Conservation (phyloP, 2,797 vertebrate genomes). For the Eutrigla gurnardus region DNA sequence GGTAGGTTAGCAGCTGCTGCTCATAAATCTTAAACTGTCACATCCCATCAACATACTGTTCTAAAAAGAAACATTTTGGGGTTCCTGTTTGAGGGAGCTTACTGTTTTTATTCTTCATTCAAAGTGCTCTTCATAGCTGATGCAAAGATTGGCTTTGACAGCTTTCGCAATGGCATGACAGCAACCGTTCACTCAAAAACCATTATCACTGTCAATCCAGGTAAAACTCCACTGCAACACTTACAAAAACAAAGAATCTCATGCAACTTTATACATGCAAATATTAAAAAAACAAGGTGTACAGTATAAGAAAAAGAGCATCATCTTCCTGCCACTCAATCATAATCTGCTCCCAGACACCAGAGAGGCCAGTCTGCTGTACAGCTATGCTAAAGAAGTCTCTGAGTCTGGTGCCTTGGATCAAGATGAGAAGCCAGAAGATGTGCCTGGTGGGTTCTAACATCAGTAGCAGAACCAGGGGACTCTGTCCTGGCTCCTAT, state of each 20-base stretch:
- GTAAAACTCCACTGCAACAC: slow-evolving; percentile 79
- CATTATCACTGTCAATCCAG: slow-evolving; percentile 95
- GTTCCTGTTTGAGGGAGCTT: slow-evolving; percentile 56
- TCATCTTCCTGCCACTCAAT: slow-evolving; percentile 41
- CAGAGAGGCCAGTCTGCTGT: slow-evolving; percentile 90
- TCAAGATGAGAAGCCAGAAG: slow-evolving; percentile 84
- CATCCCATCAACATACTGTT: slow-evolving; percentile 47
- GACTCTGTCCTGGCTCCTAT: no score
- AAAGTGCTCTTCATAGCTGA: slow-evolving; percentile 96
- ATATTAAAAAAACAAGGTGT: slow-evolving; percentile 6
- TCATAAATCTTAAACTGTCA: slow-evolving; percentile 63
- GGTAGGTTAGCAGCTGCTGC: slow-evolving; percentile 80
- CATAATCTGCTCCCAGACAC: slow-evolving; percentile 84
- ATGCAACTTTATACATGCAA: slow-evolving; percentile 5
- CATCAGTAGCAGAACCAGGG: no score
- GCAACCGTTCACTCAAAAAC: slow-evolving; percentile 94
- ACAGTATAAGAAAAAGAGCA: neutral
- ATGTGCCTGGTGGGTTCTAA: slow-evolving; percentile 84
- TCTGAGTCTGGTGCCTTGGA: slow-evolving; percentile 84
- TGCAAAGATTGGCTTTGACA: slow-evolving; percentile 93
- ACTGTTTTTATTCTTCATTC: slow-evolving; percentile 48
- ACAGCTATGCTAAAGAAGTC: slow-evolving; percentile 88
- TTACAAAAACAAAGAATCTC: neutral
- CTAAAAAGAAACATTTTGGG: slow-evolving; percentile 33
- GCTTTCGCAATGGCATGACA: slow-evolving; percentile 92